Base-by-base conservation (phyloP, 1,140 invertebrate genomes). In the Aphaenogaster floridana region DNA sequence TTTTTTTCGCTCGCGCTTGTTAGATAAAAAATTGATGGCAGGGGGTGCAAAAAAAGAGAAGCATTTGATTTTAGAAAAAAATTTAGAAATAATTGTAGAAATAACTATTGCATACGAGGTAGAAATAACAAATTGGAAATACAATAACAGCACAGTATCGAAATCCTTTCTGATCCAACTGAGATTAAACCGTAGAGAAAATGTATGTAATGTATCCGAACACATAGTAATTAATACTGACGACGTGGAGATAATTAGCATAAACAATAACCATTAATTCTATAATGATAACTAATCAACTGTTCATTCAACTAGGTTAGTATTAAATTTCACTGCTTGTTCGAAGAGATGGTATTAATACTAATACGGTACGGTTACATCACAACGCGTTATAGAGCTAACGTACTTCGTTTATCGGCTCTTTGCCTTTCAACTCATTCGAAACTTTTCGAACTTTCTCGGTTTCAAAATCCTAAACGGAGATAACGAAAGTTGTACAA, bases 401-500 rank as follows among this genome's bases (percentile, higher is more conserved):
- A 50, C 42, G 50, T 84, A 57, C 28, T n/a, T 39, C 17, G 28
- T 48, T 34, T 57, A 34, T 61, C 69, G 69, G 54, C 7, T 59
- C 68, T 74, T 61, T 54, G 48, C 39, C 66, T 84, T 74, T 76
- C 59, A 76, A 28, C 80, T 74, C 54, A 69, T 61, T 68, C 39
- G 64, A 21, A 68, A 68, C 64, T 68, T 68, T 76, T 61, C 57
- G 42, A 57, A 84, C 80, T 84, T 63, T 50, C 57, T 61, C 28
- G 17, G 28, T 61, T 50, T 61, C 80, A n/a, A 84, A 84, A 84
- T 84, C n/a, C 69, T 48, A 76, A 84, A 84, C 54, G 71, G 50
- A 48, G 80, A 76, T 84, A 84, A 84, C 69, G 39, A 84, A 74
- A 84, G 69, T 84, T 74, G 69, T 72, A 57, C 69, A 61, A 72